Evolutionary conservation across 2,113 vertebrate genomes (phyloP).

Genomic region (Pyxicephalus adspersus): DNA sequence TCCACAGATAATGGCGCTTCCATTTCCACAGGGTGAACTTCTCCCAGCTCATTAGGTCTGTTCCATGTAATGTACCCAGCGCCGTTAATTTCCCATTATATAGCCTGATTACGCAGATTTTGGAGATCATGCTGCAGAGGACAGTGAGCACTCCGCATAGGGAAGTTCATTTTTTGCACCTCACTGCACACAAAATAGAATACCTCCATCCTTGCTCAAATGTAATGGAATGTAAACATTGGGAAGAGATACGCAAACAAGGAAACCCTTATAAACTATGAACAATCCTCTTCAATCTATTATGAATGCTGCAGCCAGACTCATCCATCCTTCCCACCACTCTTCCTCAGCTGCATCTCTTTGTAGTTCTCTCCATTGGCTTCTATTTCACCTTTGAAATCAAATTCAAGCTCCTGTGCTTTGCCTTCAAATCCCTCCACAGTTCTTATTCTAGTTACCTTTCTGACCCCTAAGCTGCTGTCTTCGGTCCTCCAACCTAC

Average conservation of each 20-base stretch:
- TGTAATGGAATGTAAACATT: neutral
- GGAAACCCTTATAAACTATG: neutral
- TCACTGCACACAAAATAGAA: neutral
- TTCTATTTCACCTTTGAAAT: too few species aligned
- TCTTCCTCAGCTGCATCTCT: too few species aligned
- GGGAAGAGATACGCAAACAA: neutral
- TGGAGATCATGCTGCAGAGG: conserved; percentile 12
- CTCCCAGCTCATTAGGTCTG: conserved; percentile 46
- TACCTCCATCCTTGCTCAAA: neutral
- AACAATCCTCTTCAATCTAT: too few species aligned
- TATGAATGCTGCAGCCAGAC: too few species aligned
- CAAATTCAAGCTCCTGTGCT: too few species aligned
- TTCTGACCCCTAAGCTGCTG: too few species aligned
- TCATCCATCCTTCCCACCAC: too few species aligned
- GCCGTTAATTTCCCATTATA: conserved; percentile 39
- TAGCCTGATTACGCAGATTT: conserved; percentile 43
- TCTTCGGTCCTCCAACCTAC: too few species aligned
- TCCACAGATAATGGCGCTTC: conserved; percentile 2
- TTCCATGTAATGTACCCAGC: conserved; percentile 3
- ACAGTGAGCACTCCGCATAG: conserved; percentile 14
- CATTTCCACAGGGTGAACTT: conserved; percentile 45
- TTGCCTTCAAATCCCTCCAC: too few species aligned
- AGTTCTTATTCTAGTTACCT: too few species aligned
- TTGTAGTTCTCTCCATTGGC: too few species aligned
- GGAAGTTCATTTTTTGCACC: neutral